These are phyloP conservation scores for Manduca sexta DNA, from an alignment of 1,140 invertebrate genomes.

Conservation along the genomic window DNA sequence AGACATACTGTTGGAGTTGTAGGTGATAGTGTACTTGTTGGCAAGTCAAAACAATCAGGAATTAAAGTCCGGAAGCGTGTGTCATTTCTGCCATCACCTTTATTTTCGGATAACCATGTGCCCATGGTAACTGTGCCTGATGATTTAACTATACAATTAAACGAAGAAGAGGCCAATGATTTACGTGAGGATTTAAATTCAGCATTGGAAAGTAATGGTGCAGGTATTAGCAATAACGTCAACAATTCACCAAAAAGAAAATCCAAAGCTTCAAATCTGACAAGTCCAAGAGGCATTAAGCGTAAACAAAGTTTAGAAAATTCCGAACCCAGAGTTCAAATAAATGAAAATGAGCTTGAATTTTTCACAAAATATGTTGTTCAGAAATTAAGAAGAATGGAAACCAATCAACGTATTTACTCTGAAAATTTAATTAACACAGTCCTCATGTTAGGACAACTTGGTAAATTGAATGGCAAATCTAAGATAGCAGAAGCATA, in stretches of 20 bases:
- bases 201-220: conserved; percentile 35
- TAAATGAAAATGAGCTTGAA: conserved; percentile 61
- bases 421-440: conserved; percentile 68
- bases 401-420: conserved; percentile 65
- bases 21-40: conserved; percentile 10
- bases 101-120: conserved; percentile 58
- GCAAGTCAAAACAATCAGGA: conserved; percentile 38
- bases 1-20: conserved; percentile 40
- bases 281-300: conserved; percentile 40
- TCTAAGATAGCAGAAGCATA: conserved; percentile 52
- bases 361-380: conserved; percentile 68
- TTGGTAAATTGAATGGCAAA: conserved; percentile 59
- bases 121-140: conserved; percentile 67
- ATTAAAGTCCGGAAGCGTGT: conserved; percentile 56
- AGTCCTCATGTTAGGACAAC: conserved; percentile 62
- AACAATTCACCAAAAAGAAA: conserved; percentile 29
- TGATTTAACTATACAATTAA: conserved; percentile 61
- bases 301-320: conserved; percentile 38
- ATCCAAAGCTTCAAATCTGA: conserved; percentile 27
- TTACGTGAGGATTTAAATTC: conserved; percentile 49
- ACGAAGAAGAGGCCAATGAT: conserved; percentile 61
- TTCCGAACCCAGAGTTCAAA: conserved; percentile 22
- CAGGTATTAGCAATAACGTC: conserved; percentile 15
- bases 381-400: conserved; percentile 63
- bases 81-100: conserved; percentile 55